Conservation (phyloP, 1,140 invertebrate species). For the Drosophila chauvacae region DNA sequence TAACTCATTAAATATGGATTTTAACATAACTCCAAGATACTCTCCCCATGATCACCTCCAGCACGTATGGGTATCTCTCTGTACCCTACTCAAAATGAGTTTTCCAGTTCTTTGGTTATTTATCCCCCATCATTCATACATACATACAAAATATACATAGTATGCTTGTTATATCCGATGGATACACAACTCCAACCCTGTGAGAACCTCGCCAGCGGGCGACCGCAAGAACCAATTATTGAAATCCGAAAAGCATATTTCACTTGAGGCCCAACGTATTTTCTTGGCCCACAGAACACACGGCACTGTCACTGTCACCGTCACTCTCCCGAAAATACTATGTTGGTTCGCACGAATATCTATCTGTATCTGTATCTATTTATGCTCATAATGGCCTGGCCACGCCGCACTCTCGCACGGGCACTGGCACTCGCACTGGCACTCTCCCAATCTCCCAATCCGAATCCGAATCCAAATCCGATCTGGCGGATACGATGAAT, state of each 20-base stretch:
- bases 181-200: conserved; percentile 6
- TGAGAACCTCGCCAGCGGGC: conserved; percentile 3
- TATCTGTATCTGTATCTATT: conserved; percentile 11
- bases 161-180: background rate
- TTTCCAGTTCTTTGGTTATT: no score
- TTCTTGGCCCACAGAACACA: conserved; percentile 31
- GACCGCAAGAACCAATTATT: conserved; percentile 56
- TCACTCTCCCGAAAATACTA: background rate
- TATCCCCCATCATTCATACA: background rate
- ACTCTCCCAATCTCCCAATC: background rate
- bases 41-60: background rate
- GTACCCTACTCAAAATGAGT: background rate
- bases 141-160: background rate
- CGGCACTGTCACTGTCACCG: conserved; percentile 38
- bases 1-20: background rate
- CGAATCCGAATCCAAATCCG: conserved; percentile 10
- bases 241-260: conserved; percentile 56
- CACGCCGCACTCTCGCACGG: conserved; percentile 1
- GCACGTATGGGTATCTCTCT: background rate
- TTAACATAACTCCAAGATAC: no score
- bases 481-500: conserved; percentile 39
- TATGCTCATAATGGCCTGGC: conserved; percentile 32
- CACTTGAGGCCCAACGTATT: conserved; percentile 10
- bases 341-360: conserved; percentile 7
- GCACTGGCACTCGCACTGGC: background rate